phyloP scores from a whole-genome alignment of 2,797 vertebrate species.

The Scomberomorus guttatus region DNA sequence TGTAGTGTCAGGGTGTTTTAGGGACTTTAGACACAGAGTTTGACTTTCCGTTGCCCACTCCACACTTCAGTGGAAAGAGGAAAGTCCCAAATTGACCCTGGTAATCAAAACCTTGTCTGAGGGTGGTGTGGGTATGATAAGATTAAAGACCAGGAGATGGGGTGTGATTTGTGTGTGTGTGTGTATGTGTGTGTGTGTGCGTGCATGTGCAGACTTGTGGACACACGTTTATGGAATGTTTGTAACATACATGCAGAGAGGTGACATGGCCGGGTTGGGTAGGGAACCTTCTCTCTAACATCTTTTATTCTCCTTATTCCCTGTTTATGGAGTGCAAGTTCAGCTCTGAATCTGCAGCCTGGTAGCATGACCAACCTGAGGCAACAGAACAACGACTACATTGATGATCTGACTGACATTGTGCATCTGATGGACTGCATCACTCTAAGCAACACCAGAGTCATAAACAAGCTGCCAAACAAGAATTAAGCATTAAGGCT shows the following conservation, averaged over 20 bases:
- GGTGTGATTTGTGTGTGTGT: constrained; percentile 25
- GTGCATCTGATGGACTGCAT: neutral
- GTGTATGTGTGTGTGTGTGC: constrained; percentile 14
- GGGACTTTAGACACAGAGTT: constrained; percentile 84
- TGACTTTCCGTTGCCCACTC: constrained; percentile 77
- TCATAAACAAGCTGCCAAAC: no score
- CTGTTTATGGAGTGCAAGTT: neutral
- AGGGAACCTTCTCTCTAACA: neutral
- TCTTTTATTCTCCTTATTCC: neutral
- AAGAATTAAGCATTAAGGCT: neutral
- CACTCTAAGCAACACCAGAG: neutral
- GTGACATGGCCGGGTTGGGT: neutral
- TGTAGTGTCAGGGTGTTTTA: constrained; percentile 77
- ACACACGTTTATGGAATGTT: neutral
- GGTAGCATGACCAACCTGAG: constrained; percentile 2
- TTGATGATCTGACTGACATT: constrained; percentile 1
- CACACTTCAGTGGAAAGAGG: constrained; percentile 77
- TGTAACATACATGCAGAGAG: neutral
- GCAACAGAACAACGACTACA: constrained; percentile 30
- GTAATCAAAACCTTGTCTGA: constrained; percentile 73
- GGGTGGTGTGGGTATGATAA: constrained; percentile 33
- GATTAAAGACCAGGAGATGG: constrained; percentile 32
- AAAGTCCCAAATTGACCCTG: constrained; percentile 90
- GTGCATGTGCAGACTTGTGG: neutral
- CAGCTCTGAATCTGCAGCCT: constrained; percentile 16